These are phyloP conservation scores for Athetis lepigone DNA, from an alignment of 2,888 invertebrate genomes.

Conservation along the genomic window DNA sequence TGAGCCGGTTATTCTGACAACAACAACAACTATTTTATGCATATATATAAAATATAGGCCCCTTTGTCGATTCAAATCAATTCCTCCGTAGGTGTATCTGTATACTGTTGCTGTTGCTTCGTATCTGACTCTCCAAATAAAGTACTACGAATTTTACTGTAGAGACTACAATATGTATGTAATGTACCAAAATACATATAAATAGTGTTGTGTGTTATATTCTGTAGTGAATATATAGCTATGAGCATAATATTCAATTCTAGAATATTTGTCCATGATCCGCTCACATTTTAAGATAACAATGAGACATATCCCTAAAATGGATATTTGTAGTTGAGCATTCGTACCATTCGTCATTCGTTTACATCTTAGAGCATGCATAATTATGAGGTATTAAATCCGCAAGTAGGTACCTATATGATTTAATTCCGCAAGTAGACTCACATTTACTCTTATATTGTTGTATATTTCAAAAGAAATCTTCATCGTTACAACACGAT, in stretches of 20 bases:
- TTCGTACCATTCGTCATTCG: background rate
- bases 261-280: background rate
- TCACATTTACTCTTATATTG: background rate
- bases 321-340: background rate
- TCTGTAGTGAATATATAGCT: background rate
- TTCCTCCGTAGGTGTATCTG: background rate
- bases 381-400: too few species aligned
- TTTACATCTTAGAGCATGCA: too few species aligned
- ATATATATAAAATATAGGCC: too few species aligned
- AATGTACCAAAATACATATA: background rate
- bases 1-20: constrained; percentile 36
- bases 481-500: background rate
- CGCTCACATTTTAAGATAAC: constrained; percentile 7
- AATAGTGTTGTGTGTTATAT: background rate
- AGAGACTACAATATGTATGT: background rate
- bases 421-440: background rate
- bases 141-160: background rate
- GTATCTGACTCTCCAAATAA: background rate
- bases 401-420: too few species aligned
- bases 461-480: background rate
- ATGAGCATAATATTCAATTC: background rate
- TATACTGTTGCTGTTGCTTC: background rate
- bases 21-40: too few species aligned
- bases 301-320: background rate
- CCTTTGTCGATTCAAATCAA: constrained; percentile 1